phyloP scores from a whole-genome alignment of 2,888 invertebrate species.

The Nebria salina region DNA sequence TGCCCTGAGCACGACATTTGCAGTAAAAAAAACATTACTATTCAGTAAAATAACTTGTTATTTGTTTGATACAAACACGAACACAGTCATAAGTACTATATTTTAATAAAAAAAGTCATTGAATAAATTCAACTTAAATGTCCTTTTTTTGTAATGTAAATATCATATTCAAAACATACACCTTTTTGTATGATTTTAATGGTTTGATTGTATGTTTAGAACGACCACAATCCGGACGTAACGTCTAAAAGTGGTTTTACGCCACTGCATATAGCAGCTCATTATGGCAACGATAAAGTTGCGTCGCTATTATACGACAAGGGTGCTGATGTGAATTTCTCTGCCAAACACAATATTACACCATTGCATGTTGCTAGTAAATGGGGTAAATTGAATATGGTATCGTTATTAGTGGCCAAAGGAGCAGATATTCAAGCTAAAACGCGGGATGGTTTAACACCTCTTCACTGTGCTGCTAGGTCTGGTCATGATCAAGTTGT shows the following conservation, averaged over 20 bases:
- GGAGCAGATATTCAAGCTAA: conserved; percentile 92
- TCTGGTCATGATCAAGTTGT: conserved; percentile 97
- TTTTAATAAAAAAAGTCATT: neutral
- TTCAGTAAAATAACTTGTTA: too few species aligned
- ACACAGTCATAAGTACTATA: too few species aligned
- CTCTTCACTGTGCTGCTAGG: conserved; percentile 95
- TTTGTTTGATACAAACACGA: too few species aligned
- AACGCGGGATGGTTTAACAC: conserved; percentile 94
- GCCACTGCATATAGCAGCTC: conserved; percentile 97
- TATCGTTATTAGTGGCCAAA: conserved; percentile 85
- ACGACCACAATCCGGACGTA: conserved; percentile 96
- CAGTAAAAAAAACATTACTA: too few species aligned
- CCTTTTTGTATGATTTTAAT: neutral
- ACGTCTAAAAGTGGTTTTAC: conserved; percentile 98
- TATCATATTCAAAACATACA: too few species aligned
- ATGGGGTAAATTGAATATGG: conserved; percentile 97
- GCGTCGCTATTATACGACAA: conserved; percentile 87
- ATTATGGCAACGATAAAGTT: conserved; percentile 97
- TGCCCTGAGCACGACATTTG: too few species aligned
- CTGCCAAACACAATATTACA: conserved; percentile 98
- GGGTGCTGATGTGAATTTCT: conserved; percentile 94
- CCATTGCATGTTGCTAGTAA: conserved; percentile 98
- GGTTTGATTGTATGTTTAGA: conserved; percentile 64
- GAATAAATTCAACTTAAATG: neutral
- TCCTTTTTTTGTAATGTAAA: too few species aligned